phyloP scores from a whole-genome alignment of 2,113 vertebrate species.

The Empidonax alnorum region DNA sequence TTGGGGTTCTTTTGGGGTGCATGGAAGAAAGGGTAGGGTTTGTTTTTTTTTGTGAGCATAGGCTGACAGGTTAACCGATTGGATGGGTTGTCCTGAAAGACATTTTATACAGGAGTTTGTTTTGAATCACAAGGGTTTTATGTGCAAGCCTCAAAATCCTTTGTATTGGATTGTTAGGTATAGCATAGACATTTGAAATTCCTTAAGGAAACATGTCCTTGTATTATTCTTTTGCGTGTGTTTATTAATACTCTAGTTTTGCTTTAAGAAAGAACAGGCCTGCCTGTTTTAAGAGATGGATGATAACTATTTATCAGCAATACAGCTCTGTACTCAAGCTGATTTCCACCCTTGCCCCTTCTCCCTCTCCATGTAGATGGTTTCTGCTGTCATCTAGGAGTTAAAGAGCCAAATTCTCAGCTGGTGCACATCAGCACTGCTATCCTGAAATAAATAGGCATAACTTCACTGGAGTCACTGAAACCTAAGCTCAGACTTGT shows the following conservation, averaged over 20 bases:
- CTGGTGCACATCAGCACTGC: conserved; percentile 49
- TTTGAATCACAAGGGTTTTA: conserved; percentile 23
- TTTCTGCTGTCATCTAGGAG: conserved; percentile 31
- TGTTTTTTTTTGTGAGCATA: conserved; percentile 37
- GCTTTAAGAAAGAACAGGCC: conserved; percentile 18
- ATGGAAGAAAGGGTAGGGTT: background rate
- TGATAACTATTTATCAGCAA: background rate
- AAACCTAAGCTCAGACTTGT: background rate
- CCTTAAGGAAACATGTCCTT: background rate
- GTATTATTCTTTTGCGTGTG: background rate
- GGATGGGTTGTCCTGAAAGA: conserved; percentile 18
- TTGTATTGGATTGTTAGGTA: conserved; percentile 19
- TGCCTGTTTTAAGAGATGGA: background rate
- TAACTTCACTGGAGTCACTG: conserved; percentile 35
- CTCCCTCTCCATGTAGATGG: background rate
- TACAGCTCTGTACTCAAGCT: background rate
- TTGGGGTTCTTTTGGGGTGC: background rate
- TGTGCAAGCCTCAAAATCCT: conserved; percentile 46
- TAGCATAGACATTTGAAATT: background rate
- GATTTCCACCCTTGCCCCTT: background rate
- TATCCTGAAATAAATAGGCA: conserved; percentile 32
- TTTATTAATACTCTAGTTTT: conserved; percentile 39
- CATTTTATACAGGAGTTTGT: conserved; percentile 33
- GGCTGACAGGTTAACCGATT: conserved; percentile 33
- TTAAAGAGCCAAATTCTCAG: conserved; percentile 39